Conservation (phyloP, 2,888 invertebrate genomes). For the Pemphredon lugubris region DNA sequence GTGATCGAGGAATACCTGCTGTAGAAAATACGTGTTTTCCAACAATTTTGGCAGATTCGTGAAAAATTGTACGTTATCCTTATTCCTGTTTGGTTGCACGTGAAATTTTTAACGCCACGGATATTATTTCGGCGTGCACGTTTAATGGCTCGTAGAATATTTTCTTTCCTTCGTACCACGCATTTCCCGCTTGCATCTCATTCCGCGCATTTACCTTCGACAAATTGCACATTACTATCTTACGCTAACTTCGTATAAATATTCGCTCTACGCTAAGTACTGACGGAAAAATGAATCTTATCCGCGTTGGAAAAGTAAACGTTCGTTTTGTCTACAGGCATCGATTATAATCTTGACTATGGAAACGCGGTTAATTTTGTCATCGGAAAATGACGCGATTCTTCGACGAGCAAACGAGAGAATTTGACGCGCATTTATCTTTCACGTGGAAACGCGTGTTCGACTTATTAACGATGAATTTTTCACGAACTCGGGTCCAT, state of each 20-base stretch:
- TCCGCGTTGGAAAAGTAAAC: too few relatives aligned
- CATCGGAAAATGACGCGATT: background rate
- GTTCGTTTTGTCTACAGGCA: too few relatives aligned
- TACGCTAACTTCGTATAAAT: conserved; percentile 18
- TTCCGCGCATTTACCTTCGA: background rate
- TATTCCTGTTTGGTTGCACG: conserved; percentile 6
- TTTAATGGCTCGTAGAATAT: conserved; percentile 25
- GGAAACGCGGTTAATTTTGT: background rate
- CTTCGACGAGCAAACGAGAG: background rate
- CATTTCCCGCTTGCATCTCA: background rate
- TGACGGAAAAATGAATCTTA: too few relatives aligned
- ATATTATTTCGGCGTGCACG: conserved; percentile 19
- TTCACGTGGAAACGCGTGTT: background rate
- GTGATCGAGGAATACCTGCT: too few relatives aligned
- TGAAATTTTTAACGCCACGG: conserved; percentile 1
- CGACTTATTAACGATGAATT: background rate
- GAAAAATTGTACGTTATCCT: background rate
- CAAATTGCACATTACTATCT: conserved; percentile 10
- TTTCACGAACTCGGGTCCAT: too few relatives aligned
- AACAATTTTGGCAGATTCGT: too few relatives aligned
- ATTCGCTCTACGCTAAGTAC: conserved; percentile 17
- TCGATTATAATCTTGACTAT: background rate
- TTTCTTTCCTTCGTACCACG: background rate
- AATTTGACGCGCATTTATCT: background rate
- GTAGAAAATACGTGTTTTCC: background rate